These are phyloP conservation scores for Candoia aspera DNA, from an alignment of 2,113 vertebrate genomes.

Conservation along the genomic window DNA sequence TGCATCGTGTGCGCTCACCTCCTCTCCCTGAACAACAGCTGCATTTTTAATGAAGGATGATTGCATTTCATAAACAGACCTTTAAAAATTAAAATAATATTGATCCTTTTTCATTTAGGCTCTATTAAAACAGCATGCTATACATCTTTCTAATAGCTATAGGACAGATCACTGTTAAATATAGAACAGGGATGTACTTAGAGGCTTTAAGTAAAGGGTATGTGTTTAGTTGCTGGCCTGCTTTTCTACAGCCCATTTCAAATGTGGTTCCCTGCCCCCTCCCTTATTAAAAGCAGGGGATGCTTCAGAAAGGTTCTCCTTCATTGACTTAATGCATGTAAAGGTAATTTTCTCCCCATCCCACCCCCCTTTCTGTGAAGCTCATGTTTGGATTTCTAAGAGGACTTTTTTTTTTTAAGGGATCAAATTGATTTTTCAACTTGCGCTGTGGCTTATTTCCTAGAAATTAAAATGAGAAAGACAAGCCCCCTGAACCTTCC, in stretches of 20 bases:
- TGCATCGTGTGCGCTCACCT: constrained; percentile 88
- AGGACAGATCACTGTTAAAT: constrained; percentile 58
- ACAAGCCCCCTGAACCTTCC: fast-evolving
- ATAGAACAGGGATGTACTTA: constrained; percentile 2
- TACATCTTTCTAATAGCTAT: constrained; percentile 66
- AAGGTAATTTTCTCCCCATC: constrained; percentile 1
- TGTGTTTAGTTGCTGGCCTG: not conserved
- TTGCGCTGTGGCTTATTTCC: not conserved
- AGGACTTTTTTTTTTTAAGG: constrained; percentile 37
- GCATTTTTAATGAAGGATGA: constrained; percentile 96
- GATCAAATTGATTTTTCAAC: constrained; percentile 33
- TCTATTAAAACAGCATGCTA: constrained; percentile 68
- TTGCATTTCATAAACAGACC: constrained; percentile 90
- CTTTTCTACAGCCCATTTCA: constrained; percentile 47
- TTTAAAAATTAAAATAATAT: constrained; percentile 89
- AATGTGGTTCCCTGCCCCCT: not conserved
- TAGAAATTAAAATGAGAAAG: constrained; percentile 18
- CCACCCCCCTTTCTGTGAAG: not conserved
- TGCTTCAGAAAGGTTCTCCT: constrained; percentile 40
- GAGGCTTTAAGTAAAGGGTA: not conserved
- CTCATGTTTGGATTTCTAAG: constrained; percentile 36
- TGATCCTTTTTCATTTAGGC: constrained; percentile 78
- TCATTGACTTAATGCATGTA: constrained; percentile 21
- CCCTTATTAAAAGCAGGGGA: not conserved
- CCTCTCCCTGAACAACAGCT: constrained; percentile 77